A percentile compares a stretch with the other conserved stretches of the same genome.
Evolutionary conservation across 1,140 invertebrate genomes (phyloP).

Genomic region (Psix sp.): DNA sequence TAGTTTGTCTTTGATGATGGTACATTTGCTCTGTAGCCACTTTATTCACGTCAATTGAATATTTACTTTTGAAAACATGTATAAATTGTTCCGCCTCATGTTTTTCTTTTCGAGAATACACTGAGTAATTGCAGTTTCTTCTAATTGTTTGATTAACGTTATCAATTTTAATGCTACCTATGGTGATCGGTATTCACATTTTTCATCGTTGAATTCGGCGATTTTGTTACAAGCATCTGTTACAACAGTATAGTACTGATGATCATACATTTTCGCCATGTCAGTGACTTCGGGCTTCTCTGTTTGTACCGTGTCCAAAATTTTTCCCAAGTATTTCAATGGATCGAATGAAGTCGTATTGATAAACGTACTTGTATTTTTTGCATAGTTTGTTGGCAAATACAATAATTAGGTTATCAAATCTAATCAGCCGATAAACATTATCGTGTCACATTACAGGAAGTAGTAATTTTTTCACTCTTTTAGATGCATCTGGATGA

Average conservation of each 20-base stretch:
- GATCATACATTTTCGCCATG: background rate
- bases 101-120: conserved; percentile 23
- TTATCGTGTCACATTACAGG: conserved; percentile 33
- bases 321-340: conserved; percentile 18
- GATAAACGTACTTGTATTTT: conserved; percentile 19
- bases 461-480: conserved; percentile 6
- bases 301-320: conserved; percentile 4
- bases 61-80: conserved; percentile 15
- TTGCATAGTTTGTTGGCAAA: conserved; percentile 30
- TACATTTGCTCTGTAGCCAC: conserved; percentile 29
- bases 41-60: conserved; percentile 39
- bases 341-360: conserved; percentile 25
- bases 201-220: conserved; percentile 10
- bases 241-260: conserved; percentile 18
- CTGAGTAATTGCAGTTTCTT: background rate
- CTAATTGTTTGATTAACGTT: conserved; percentile 34
- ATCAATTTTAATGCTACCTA: conserved; percentile 16
- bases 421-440: conserved; percentile 16
- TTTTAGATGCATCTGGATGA: conserved; percentile 3
- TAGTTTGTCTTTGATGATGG: conserved; percentile 33
- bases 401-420: conserved; percentile 14
- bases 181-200: conserved; percentile 9
- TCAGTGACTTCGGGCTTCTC: conserved; percentile 4
- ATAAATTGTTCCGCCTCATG: background rate
- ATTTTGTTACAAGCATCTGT: conserved; percentile 17